Evolutionary conservation across 2,888 invertebrate species (phyloP).

Genomic region (Heliconius erato): DNA sequence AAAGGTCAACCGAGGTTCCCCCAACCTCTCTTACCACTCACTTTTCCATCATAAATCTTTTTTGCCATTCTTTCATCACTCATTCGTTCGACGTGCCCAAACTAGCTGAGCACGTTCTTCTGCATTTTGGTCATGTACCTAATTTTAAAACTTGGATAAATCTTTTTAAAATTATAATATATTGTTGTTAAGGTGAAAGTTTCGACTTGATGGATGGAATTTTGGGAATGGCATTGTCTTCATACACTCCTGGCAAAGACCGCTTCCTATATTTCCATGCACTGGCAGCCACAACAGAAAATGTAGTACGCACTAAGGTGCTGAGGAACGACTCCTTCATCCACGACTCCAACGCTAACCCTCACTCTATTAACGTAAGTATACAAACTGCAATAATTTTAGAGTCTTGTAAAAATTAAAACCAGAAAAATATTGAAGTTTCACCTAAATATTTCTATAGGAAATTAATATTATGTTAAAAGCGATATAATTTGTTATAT

Average conservation of each 20-base stretch:
- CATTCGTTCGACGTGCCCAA: too few relatives aligned
- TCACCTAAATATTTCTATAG: too few relatives aligned
- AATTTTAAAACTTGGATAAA: neutral
- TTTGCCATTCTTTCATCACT: too few relatives aligned
- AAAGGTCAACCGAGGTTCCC: too few relatives aligned
- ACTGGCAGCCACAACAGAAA: conserved; percentile 88
- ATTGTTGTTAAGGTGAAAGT: conserved; percentile 78
- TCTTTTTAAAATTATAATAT: neutral
- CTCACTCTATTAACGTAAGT: conserved; percentile 85
- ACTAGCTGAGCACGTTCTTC: too few relatives aligned
- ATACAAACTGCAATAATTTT: neutral
- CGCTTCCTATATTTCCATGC: conserved; percentile 89
- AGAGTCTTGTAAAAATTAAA: neutral
- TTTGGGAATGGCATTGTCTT: conserved; percentile 89
- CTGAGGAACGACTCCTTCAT: conserved; percentile 86
- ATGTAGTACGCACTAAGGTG: conserved; percentile 87
- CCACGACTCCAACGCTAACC: conserved; percentile 76
- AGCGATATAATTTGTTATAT: too few relatives aligned
- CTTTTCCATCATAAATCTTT: too few relatives aligned
- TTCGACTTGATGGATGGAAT: conserved; percentile 92
- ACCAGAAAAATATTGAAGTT: neutral
- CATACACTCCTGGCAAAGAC: conserved; percentile 66
- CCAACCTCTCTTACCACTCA: too few relatives aligned
- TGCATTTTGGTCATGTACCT: neutral
- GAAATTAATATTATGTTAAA: too few relatives aligned